Percentiles rank a stretch among this genome's conserved stretches.
Evolutionary conservation across 2,113 vertebrate genomes (phyloP).

Genomic region (Abramis brama): DNA sequence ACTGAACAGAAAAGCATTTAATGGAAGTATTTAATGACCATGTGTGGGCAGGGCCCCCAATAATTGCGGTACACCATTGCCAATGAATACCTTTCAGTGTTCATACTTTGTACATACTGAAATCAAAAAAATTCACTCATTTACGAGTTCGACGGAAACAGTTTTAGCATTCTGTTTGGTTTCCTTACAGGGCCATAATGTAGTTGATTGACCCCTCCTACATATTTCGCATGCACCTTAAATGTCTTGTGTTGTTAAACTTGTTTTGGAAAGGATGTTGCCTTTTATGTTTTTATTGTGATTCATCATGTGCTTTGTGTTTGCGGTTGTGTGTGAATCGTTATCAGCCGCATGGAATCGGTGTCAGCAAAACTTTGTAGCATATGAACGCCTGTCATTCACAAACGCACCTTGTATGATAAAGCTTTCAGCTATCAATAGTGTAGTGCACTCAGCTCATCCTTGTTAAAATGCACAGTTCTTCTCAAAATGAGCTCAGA

Average conservation of each 20-base stretch:
- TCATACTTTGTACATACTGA: neutral
- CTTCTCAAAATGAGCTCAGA: neutral
- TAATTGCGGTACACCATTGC: neutral
- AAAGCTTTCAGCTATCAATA: neutral
- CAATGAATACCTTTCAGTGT: neutral
- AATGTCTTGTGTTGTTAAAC: slow-evolving; percentile 12
- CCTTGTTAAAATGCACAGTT: neutral
- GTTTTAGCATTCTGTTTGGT: slow-evolving; percentile 29
- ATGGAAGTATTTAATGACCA: neutral
- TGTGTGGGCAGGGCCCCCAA: neutral
- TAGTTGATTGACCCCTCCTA: slow-evolving; percentile 10
- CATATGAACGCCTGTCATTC: neutral
- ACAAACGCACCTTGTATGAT: neutral
- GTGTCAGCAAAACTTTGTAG: neutral
- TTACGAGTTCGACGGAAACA: slow-evolving; percentile 35
- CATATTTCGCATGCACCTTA: neutral
- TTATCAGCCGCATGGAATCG: neutral
- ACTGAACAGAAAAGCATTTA: neutral
- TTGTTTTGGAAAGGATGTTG: neutral
- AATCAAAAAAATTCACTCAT: neutral
- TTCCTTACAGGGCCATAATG: slow-evolving; percentile 30
- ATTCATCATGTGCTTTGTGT: neutral
- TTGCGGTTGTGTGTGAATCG: slow-evolving; percentile 16
- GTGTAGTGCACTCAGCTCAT: neutral
- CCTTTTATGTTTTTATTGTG: slow-evolving; percentile 10